phyloP scores from a whole-genome alignment of 92 coral and sea anemone genomes.

The Palythoa caribaeorum region DNA sequence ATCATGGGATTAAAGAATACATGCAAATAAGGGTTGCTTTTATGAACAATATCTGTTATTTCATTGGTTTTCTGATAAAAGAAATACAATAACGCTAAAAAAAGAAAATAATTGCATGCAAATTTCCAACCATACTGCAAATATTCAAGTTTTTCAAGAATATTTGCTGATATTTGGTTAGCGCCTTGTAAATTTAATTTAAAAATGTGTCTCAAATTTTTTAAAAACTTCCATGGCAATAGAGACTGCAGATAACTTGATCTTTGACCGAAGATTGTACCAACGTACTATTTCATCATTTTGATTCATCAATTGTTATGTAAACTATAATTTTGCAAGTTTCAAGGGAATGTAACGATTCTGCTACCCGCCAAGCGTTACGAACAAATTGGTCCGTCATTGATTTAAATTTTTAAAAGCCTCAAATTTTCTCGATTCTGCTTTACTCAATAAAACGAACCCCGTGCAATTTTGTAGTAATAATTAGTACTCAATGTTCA shows the following conservation, averaged over 20 bases:
- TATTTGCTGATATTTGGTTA: background rate
- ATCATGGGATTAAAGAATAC: too few relatives aligned
- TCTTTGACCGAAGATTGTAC: slow-evolving; percentile 15
- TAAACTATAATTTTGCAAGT: background rate
- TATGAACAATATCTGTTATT: background rate
- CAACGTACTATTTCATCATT: background rate
- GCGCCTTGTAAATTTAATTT: background rate
- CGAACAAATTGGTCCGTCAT: too few relatives aligned
- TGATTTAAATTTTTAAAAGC: background rate
- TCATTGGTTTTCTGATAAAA: too few relatives aligned
- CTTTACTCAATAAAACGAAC: background rate
- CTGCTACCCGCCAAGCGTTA: background rate
- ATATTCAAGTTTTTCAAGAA: background rate
- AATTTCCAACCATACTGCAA: background rate
- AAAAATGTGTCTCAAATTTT: background rate
- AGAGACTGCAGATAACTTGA: background rate
- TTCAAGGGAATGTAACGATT: background rate
- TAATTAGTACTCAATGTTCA: background rate
- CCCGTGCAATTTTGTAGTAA: background rate
- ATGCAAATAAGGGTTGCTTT: background rate
- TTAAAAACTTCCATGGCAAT: background rate
- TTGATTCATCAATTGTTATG: background rate
- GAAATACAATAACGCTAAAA: background rate
- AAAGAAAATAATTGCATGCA: slow-evolving; percentile 10
- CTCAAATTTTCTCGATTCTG: background rate